Conservation (phyloP, 2,113 vertebrate species). For the Oophaga pumilio region DNA sequence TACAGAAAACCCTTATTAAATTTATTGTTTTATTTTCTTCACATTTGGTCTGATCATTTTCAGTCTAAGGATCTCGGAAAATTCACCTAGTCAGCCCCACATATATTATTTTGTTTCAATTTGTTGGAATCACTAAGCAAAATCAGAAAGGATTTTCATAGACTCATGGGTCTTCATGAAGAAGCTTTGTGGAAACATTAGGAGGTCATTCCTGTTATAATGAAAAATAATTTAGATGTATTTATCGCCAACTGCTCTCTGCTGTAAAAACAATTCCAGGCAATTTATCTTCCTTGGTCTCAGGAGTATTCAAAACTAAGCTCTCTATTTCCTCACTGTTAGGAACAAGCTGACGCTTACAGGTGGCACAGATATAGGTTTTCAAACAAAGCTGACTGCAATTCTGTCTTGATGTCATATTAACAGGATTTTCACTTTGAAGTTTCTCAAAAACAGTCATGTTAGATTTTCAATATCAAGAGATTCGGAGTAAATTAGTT, state of each 20-base stretch:
- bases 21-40: not conserved
- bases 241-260: conserved; percentile 52
- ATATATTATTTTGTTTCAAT: conserved; percentile 36
- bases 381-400: conserved; percentile 39
- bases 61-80: conserved; percentile 13
- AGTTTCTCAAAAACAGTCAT: conserved; percentile 39
- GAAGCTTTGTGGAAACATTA: conserved; percentile 57
- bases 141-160: conserved; percentile 21
- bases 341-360: conserved; percentile 47
- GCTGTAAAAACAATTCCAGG: conserved; percentile 54
- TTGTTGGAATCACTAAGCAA: not conserved
- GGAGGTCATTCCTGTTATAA: conserved; percentile 56
- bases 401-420: conserved; percentile 49
- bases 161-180: conserved; percentile 38
- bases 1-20: not conserved
- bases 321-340: conserved; percentile 51
- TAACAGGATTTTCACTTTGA: conserved; percentile 49
- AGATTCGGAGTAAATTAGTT: conserved; percentile 40
- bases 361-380: conserved; percentile 52
- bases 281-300: conserved; percentile 56
- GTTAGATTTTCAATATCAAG: conserved; percentile 36
- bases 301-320: conserved; percentile 55
- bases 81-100: not conserved
- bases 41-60: conserved; percentile 22
- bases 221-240: conserved; percentile 58